phyloP scores from a whole-genome alignment of 2,888 invertebrate species.

The Pheosia tremula region DNA sequence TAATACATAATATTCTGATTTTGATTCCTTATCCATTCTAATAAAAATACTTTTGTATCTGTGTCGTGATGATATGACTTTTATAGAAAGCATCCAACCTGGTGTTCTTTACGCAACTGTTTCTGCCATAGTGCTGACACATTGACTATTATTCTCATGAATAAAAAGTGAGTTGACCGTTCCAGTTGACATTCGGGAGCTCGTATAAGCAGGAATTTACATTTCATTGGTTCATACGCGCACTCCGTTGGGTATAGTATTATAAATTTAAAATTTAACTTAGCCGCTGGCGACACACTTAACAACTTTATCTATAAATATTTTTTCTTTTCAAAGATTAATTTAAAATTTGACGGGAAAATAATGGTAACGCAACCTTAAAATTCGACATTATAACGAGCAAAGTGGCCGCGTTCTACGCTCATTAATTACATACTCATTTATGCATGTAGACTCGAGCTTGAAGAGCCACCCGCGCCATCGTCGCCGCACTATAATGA shows the following conservation, averaged over 20 bases:
- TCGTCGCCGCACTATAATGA: constrained; percentile 76
- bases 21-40: too few relatives aligned
- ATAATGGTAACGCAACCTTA: constrained; percentile 55
- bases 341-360: constrained; percentile 58
- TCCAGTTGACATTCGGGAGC: constrained; percentile 63
- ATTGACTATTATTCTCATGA: constrained; percentile 66
- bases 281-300: constrained; percentile 12
- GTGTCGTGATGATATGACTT: background rate
- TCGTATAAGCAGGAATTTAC: constrained; percentile 66
- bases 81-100: constrained; percentile 27
- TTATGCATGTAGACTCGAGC: constrained; percentile 68
- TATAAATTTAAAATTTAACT: constrained; percentile 52
- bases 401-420: constrained; percentile 53
- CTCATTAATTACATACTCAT: constrained; percentile 79
- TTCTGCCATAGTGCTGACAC: constrained; percentile 57
- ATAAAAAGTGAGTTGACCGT: constrained; percentile 67
- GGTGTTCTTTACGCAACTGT: constrained; percentile 40
- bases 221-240: constrained; percentile 57
- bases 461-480: constrained; percentile 61
- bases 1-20: too few relatives aligned
- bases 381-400: constrained; percentile 63
- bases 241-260: constrained; percentile 45
- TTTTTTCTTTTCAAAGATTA: constrained; percentile 48
- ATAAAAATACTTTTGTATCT: too few relatives aligned
- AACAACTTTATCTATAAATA: constrained; percentile 31